Evolutionary conservation across 2,888 invertebrate species (phyloP).

Genomic region (Phlogophora meticulosa): DNA sequence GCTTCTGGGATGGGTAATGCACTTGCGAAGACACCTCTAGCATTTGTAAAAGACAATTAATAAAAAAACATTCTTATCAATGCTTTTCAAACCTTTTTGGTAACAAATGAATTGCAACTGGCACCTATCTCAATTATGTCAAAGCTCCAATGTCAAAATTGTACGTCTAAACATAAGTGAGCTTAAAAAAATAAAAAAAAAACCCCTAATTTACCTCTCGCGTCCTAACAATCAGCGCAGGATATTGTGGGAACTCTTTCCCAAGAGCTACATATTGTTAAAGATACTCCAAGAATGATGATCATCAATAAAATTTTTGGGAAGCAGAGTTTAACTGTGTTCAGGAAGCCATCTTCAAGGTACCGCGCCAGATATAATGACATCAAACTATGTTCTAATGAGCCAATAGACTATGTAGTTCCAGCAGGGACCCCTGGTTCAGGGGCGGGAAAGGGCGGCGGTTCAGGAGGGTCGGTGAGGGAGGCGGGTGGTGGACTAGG

Average conservation of each 20-base stretch:
- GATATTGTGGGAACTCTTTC: not conserved
- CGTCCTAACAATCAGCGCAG: not conserved
- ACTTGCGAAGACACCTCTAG: too few relatives aligned
- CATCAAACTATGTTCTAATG: slow-evolving; percentile 6
- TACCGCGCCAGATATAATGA: not conserved
- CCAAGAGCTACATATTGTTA: not conserved
- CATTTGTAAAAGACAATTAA: not conserved
- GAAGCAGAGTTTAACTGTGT: not conserved
- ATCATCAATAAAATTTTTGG: not conserved
- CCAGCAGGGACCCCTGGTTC: slow-evolving; percentile 71
- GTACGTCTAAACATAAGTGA: not conserved
- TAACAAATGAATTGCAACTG: slow-evolving; percentile 3
- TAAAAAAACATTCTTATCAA: not conserved
- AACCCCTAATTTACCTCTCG: too few relatives aligned
- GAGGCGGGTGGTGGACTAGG: slow-evolving; percentile 81
- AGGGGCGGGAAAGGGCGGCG: slow-evolving; percentile 81
- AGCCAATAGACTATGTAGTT: slow-evolving; percentile 29
- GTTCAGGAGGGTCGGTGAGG: slow-evolving; percentile 77
- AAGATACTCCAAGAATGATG: not conserved
- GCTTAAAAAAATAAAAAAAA: slow-evolving; percentile 17
- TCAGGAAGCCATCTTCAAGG: not conserved
- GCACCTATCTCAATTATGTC: slow-evolving; percentile 4
- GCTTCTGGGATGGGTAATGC: too few relatives aligned
- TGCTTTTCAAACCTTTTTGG: not conserved
- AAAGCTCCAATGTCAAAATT: slow-evolving; percentile 8